These are phyloP conservation scores for Mustelus asterias DNA, from an alignment of 2,113 vertebrate species.

Conservation along the genomic window DNA sequence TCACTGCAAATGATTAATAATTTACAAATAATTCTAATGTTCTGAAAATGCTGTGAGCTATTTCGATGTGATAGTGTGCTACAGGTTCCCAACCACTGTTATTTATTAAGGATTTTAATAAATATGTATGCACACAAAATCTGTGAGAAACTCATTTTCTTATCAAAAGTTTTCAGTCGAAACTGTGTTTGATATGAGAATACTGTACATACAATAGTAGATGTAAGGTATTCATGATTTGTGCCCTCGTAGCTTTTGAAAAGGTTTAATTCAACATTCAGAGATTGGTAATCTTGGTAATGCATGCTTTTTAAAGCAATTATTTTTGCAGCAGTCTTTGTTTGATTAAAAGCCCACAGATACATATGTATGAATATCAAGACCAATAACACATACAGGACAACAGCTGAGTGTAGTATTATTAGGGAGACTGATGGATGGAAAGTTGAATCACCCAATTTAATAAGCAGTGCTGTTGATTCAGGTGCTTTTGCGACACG, in stretches of 20 bases:
- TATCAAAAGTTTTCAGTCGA: background rate
- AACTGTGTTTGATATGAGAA: background rate
- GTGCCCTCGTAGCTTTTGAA: background rate
- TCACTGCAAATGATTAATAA: slow-evolving; percentile 34
- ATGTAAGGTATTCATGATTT: background rate
- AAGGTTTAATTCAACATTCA: background rate
- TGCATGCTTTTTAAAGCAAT: background rate
- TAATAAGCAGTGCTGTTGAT: background rate
- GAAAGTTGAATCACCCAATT: background rate
- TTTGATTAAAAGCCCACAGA: background rate
- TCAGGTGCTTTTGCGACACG: background rate
- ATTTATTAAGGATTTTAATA: slow-evolving; percentile 34
- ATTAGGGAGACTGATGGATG: background rate
- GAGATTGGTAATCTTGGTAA: background rate
- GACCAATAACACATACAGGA: background rate
- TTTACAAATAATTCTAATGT: slow-evolving; percentile 33
- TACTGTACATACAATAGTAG: background rate
- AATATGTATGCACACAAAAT: slow-evolving; percentile 11
- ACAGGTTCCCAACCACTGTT: slow-evolving; percentile 21
- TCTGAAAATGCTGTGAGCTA: slow-evolving; percentile 21
- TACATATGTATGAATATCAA: background rate
- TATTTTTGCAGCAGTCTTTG: slow-evolving; percentile 8
- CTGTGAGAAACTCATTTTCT: slow-evolving; percentile 19
- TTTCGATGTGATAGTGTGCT: background rate
- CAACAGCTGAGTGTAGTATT: background rate